Evolutionary conservation across 2,888 invertebrate species (phyloP), one percentile per base, ranked within the genome.

Genomic region (Heliconius hortense): DNA sequence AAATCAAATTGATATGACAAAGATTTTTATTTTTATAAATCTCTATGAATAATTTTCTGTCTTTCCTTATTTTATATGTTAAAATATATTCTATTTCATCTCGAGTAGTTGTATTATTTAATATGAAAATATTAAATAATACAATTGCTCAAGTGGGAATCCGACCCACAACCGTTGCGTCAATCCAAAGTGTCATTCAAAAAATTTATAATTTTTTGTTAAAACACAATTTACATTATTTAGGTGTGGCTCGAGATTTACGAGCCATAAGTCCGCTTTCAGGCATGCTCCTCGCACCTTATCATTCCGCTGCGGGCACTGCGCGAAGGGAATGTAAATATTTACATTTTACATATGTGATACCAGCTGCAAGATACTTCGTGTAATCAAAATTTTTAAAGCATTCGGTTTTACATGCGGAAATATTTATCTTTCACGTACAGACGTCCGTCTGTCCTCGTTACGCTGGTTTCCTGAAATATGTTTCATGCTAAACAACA

Each of bases 381-480:
- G 69, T 56, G 69, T 35, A 69, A 69, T 69, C 53, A 56, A 69
- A 35, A 35, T 56, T 69, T 69, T 69, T 69, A 69, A 69, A 69
- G n/a, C 56, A 68, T 13, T 53, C 28, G 31, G 53, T 69, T 53
- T n/a, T 35, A 69, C 31, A 31, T 35, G n/a, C 18, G 26, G 24
- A 35, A 24, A n/a, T 69, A 56, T 69, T 69, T 69, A 53, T 53
- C 43, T 66, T 68, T 68, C 28, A 68, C n/a, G n/a, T 68, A 28
- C 68, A 68, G 68, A 21, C 68, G 53, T 31, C 21, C 53, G 28
- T 24, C 21, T 68, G 68, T 26, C 28, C 53, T 53, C 31, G 56
- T 56, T 31, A 31, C 56, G 24, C 7, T 68, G 31, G 26, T 24
- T 69, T 69, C 56, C 35, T 56, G 69, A n/a, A 69, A 69, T 56